Conservation (phyloP, 2,797 vertebrate genomes). For the Bradypus variegatus region DNA sequence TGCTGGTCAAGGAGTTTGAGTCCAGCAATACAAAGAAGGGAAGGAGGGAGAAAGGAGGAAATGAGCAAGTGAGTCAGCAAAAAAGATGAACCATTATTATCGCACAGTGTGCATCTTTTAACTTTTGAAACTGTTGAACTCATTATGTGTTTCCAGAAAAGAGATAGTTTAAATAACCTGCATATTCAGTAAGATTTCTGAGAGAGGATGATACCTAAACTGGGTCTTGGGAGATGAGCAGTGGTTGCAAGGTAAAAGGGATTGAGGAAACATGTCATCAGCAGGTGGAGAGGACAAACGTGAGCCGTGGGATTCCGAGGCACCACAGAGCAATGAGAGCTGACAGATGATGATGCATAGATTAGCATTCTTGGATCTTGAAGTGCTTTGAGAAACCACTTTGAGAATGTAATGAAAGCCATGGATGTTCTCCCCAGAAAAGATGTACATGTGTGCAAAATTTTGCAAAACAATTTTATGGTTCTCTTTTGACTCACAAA, state of each 20-base stretch:
- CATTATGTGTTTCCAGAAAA: neutral
- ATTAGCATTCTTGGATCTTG: neutral
- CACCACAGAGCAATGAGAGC: neutral
- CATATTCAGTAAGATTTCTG: neutral
- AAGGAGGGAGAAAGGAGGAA: neutral
- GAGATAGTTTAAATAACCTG: neutral
- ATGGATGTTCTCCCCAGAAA: neutral
- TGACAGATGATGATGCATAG: neutral
- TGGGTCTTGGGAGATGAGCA: neutral
- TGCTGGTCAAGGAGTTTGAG: neutral
- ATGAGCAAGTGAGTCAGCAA: neutral
- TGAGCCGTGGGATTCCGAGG: neutral
- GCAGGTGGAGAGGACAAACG: neutral
- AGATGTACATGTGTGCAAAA: neutral
- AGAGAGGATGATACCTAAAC: neutral
- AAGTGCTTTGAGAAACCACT: neutral
- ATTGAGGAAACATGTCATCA: neutral
- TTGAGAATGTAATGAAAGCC: neutral
- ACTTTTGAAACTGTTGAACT: neutral
- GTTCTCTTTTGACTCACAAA: neutral
- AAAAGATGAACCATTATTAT: neutral
- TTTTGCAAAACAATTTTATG: neutral
- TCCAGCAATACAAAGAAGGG: neutral
- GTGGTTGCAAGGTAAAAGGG: neutral
- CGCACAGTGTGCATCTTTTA: neutral